These are phyloP conservation scores for Perca schrenkii DNA, from an alignment of 2,113 vertebrate species.

Conservation along the genomic window DNA sequence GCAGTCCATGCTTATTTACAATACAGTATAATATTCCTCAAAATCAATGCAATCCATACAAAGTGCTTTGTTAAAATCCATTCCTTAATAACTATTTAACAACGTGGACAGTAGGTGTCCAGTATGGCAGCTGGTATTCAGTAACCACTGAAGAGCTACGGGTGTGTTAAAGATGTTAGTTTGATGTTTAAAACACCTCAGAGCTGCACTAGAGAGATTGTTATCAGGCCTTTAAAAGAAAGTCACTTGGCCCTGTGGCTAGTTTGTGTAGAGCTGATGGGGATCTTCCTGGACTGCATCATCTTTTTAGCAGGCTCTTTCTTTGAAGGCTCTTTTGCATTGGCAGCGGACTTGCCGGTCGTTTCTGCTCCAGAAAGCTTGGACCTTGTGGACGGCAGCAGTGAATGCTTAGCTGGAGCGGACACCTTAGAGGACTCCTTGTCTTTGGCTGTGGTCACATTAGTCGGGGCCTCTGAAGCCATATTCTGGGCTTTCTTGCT, in stretches of 20 bases:
- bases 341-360: constrained; percentile 78
- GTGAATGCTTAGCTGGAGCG: constrained; percentile 87
- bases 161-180: constrained; percentile 64
- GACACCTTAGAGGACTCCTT: constrained; percentile 85
- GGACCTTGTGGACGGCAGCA: constrained; percentile 88
- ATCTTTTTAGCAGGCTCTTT: constrained; percentile 87
- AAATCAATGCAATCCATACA: constrained; percentile 80
- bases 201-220: constrained; percentile 86
- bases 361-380: constrained; percentile 90
- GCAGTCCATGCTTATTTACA: constrained; percentile 80
- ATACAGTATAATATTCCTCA: constrained; percentile 69
- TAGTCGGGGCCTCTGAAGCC: constrained; percentile 72
- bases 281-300: constrained; percentile 87
- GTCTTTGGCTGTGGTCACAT: constrained; percentile 81
- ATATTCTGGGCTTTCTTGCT: constrained; percentile 81
- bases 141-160: constrained; percentile 66
- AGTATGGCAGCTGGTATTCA: constrained; percentile 75
- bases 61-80: constrained; percentile 85
- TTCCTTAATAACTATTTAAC: constrained; percentile 74
- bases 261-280: constrained; percentile 91
- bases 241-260: constrained; percentile 92
- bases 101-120: constrained; percentile 69
- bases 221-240: constrained; percentile 20
- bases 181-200: constrained; percentile 66
- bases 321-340: constrained; percentile 82